Base-by-base conservation (phyloP, 2,113 vertebrate species). In the Herpetotheres cachinnans region DNA sequence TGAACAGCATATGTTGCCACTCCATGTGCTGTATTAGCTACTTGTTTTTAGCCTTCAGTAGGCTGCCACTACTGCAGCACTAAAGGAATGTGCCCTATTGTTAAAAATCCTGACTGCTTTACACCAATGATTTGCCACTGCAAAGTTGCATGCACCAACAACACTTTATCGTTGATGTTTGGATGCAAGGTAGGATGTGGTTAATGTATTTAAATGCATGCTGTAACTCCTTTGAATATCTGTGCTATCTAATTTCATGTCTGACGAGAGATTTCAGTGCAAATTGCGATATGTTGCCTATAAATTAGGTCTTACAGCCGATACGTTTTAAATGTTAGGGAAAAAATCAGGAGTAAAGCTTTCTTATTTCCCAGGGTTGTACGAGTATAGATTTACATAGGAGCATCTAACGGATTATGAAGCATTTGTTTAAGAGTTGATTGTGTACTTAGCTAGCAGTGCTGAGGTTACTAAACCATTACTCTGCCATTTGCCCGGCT, bases 101-200 rank as follows among this genome's bases (percentile, higher is more conserved):
- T 98, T 97, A 98, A 93, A 98, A 99, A 98, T 96, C 98, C 98
- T 87, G 98, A 98, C 97, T 98, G 99, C 98, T 98, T 98, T 95
- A 98, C 98, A 96, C 99, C 99, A 86, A 98, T 99, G 99, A 98
- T 99, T 97, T 99, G 99, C 98, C 99, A 99, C 98, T 99, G 99
- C 98, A 99, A 99, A 99, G 98, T 99, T 98, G 99, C 99, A 97
- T 99, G 99, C 97, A 98, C 98, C 98, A 99, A 99, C 99, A 99
- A 98, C 98, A 98, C 99, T 97, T 98, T 99, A 84, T 99, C 99
- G 95, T 98, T 99, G 98, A 99, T 99, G 99, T 99, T 99, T 98
- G 99, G 99, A 98, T 99, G 99, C 97, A 99, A 99, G 99, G 99
- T 99, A 99, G 98, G 99, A 98, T 46, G 82, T 89, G 94, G 87